Conservation (phyloP, 1,140 invertebrate genomes). For the Lineus longissimus region DNA sequence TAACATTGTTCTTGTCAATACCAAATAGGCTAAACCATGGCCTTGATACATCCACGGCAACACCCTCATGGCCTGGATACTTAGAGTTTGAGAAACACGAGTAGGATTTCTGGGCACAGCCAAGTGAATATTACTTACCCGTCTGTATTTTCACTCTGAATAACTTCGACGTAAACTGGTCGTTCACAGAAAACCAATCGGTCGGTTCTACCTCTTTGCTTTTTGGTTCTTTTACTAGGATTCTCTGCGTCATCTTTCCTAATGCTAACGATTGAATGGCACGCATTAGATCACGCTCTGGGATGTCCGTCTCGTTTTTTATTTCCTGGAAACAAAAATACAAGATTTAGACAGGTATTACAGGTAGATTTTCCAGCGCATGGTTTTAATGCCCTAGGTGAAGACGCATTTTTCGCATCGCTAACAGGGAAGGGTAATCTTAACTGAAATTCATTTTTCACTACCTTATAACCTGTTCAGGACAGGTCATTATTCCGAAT, state of each 20-base stretch:
- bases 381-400: too few relatives aligned
- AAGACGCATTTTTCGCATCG: too few relatives aligned
- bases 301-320: constrained; percentile 95
- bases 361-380: neutral
- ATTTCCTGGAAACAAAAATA: constrained; percentile 71
- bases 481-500: too few relatives aligned
- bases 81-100: too few relatives aligned
- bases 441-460: too few relatives aligned
- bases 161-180: constrained; percentile 95
- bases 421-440: too few relatives aligned
- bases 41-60: too few relatives aligned
- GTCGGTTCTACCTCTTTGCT: constrained; percentile 94
- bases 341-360: neutral
- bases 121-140: constrained; percentile 53
- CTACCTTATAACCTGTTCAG: too few relatives aligned
- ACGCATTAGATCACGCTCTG: constrained; percentile 90
- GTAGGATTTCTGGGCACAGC: too few relatives aligned
- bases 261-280: constrained; percentile 95
- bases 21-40: too few relatives aligned
- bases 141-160: constrained; percentile 72
- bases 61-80: too few relatives aligned
- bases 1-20: too few relatives aligned
- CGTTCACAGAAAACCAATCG: constrained; percentile 94
- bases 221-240: constrained; percentile 88
- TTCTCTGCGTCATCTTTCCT: constrained; percentile 85